These are phyloP conservation scores for Ichneumoninae sp. DNA, from an alignment of 2,888 invertebrate species.

Conservation along the genomic window DNA sequence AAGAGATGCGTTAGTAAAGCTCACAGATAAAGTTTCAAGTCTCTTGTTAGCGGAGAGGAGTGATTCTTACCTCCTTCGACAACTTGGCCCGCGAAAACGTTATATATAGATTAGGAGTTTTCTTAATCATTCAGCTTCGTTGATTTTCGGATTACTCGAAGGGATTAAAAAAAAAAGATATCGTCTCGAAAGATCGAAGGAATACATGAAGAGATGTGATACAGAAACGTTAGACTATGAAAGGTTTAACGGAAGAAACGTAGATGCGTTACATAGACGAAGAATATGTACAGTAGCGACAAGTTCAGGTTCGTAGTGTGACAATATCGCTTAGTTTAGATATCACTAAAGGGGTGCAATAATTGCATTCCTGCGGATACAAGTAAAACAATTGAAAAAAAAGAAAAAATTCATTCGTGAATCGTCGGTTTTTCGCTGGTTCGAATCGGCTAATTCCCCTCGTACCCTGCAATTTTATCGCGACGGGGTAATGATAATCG, in stretches of 20 bases:
- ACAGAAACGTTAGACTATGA: conserved; percentile 57
- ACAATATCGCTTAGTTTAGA: conserved; percentile 40
- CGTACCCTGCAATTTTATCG: conserved; percentile 38
- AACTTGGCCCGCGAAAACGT: conserved; percentile 33
- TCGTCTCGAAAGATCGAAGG: conserved; percentile 31
- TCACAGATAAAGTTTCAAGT: conserved; percentile 4
- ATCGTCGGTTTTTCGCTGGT: conserved; percentile 10
- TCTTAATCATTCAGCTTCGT: conserved; percentile 20
- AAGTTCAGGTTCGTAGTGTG: conserved; percentile 15
- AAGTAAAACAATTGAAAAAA: background rate
- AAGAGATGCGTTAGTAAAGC: conserved; percentile 34
- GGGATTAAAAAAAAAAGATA: conserved; percentile 10
- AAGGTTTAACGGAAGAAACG: conserved; percentile 61
- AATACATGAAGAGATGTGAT: conserved; percentile 52
- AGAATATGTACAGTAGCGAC: conserved; percentile 64
- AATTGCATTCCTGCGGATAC: background rate
- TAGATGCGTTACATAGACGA: conserved; percentile 55
- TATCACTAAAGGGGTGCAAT: conserved; percentile 42
- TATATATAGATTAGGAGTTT: conserved; percentile 42
- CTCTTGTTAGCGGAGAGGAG: conserved; percentile 45
- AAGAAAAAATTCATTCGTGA: background rate
- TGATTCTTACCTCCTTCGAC: conserved; percentile 60
- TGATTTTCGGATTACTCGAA: conserved; percentile 15
- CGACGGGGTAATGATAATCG: background rate
- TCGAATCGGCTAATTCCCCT: conserved; percentile 37